Conservation (phyloP, 2,797 vertebrate genomes). For the Epinephelus coioides region DNA sequence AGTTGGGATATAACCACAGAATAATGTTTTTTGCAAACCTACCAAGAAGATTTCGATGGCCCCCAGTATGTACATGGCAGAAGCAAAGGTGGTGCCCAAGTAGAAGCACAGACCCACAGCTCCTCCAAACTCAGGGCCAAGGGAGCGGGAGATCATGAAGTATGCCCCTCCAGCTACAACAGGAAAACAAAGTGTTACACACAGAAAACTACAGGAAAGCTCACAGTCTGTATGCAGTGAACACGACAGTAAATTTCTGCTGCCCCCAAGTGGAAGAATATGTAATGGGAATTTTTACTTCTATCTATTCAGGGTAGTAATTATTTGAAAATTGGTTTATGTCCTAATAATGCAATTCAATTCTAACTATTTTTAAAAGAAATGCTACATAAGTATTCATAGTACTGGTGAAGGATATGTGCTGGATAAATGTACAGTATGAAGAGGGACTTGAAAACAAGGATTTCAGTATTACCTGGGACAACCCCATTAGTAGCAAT, state of each 20-base stretch:
- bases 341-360: background rate
- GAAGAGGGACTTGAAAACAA: background rate
- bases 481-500: constrained; percentile 99
- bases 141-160: constrained; percentile 98
- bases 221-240: background rate
- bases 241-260: constrained; percentile 15
- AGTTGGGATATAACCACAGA: background rate
- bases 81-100: constrained; percentile 97
- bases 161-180: constrained; percentile 95
- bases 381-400: no score
- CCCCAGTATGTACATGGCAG: constrained; percentile 98
- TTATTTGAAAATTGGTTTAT: background rate
- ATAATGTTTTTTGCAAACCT: constrained; percentile 71
- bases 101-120: constrained; percentile 99
- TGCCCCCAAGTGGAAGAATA: constrained; percentile 42
- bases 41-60: constrained; percentile 98
- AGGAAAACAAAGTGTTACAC: constrained; percentile 41
- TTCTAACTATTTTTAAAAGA: background rate
- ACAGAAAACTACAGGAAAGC: background rate
- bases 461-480: constrained; percentile 88
- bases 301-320: background rate
- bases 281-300: background rate
- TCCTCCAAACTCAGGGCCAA: constrained; percentile 98
- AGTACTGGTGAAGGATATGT: no score
- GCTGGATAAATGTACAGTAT: constrained; percentile 1